Evolutionary conservation across 64 coral and sea anemone genomes (phyloP).

Genomic region (Catalaphyllia jardinei): DNA sequence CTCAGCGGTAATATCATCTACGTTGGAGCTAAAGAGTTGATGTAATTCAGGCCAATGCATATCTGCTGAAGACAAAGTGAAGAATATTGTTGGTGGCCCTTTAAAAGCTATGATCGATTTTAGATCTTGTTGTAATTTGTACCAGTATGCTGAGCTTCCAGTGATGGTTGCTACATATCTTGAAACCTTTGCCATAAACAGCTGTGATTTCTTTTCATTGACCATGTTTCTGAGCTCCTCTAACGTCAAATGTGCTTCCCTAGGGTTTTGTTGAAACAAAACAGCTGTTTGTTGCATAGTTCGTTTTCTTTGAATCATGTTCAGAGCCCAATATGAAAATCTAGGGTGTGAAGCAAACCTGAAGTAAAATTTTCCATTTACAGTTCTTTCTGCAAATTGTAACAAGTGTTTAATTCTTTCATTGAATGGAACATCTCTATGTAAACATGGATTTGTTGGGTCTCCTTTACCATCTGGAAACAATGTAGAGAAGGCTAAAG

Average conservation of each 20-base stretch:
- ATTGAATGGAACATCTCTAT: too few species aligned
- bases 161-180: conserved; percentile 34
- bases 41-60: not conserved
- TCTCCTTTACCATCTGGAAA: conserved; percentile 18
- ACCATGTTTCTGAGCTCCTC: not conserved
- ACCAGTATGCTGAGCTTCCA: conserved; percentile 32
- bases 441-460: conserved; percentile 8
- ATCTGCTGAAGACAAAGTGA: not conserved
- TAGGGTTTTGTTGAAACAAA: conserved; percentile 34
- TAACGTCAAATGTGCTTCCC: not conserved
- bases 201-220: not conserved
- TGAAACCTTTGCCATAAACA: not conserved
- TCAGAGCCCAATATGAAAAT: not conserved
- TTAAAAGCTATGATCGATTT: conserved; percentile 14
- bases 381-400: too few species aligned
- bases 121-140: conserved; percentile 18
- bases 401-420: too few species aligned
- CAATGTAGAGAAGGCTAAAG: conserved; percentile 30
- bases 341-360: conserved; percentile 47
- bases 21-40: not conserved
- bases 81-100: not conserved
- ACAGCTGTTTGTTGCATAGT: not conserved
- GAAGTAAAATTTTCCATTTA: conserved; percentile 24
- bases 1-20: not conserved
- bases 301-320: conserved; percentile 21